These are phyloP conservation scores for Stenchaetothrips biformis DNA, from an alignment of 2,888 invertebrate species.

Conservation along the genomic window DNA sequence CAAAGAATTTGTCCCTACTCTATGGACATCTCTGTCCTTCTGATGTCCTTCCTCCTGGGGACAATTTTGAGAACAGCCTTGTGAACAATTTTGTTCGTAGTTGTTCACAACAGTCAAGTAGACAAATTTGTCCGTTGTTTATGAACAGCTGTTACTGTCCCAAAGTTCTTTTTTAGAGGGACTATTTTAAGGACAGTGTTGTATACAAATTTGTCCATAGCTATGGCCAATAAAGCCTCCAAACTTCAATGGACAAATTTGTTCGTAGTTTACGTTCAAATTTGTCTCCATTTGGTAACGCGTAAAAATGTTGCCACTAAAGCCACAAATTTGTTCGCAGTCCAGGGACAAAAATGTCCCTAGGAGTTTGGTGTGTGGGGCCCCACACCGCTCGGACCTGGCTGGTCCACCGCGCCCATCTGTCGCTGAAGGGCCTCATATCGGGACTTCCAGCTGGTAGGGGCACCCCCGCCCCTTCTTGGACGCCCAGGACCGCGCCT, in stretches of 20 bases:
- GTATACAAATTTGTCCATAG: background rate
- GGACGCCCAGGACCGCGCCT: no score
- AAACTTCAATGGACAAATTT: background rate
- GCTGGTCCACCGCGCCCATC: no score
- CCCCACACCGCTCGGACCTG: no score
- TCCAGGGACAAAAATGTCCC: background rate
- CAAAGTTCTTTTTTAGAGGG: background rate
- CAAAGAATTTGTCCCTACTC: no score
- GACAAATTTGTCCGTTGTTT: background rate
- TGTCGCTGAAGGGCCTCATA: no score
- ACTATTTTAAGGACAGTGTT: background rate
- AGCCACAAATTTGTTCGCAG: background rate
- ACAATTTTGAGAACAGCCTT: no score
- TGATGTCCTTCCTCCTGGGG: no score
- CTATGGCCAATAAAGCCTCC: background rate
- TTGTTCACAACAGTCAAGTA: no score
- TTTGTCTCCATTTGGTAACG: background rate
- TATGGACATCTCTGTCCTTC: no score
- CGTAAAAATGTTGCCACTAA: background rate
- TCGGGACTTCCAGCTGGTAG: no score
- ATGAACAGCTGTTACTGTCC: background rate
- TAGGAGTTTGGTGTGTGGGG: background rate
- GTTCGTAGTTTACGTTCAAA: background rate
- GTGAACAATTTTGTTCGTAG: no score
- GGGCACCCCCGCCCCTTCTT: no score